Conservation (phyloP, 2,113 vertebrate genomes). For the Sebastes schlegelii region DNA sequence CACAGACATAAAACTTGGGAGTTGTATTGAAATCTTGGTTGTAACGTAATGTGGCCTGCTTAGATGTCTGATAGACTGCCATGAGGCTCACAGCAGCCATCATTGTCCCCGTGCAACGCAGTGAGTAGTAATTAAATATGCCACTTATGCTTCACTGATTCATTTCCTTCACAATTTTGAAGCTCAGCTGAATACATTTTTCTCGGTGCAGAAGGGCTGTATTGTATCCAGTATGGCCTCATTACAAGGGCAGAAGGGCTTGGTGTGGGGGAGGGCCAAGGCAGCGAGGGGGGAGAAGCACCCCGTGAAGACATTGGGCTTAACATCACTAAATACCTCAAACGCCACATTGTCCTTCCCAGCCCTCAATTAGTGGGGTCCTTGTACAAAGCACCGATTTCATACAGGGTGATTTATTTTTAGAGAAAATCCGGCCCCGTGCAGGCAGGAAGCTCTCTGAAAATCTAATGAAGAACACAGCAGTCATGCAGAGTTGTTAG, state of each 20-base stretch:
- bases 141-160: slow-evolving; percentile 92
- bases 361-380: slow-evolving; percentile 69
- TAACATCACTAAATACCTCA: slow-evolving; percentile 79
- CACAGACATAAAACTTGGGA: slow-evolving; percentile 29
- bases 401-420: slow-evolving; percentile 61
- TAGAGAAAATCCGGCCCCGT: slow-evolving; percentile 55
- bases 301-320: slow-evolving; percentile 80
- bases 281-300: slow-evolving; percentile 59
- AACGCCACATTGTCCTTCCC: slow-evolving; percentile 70
- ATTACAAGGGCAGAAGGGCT: slow-evolving; percentile 80
- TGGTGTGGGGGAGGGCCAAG: slow-evolving; percentile 76
- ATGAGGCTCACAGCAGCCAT: slow-evolving; percentile 86
- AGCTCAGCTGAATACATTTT: slow-evolving; percentile 86
- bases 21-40: slow-evolving; percentile 32
- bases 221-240: slow-evolving; percentile 88
- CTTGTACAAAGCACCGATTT: slow-evolving; percentile 55
- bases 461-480: slow-evolving; percentile 66
- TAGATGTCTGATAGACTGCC: slow-evolving; percentile 80
- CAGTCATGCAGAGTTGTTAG: slow-evolving; percentile 63
- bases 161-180: slow-evolving; percentile 90
- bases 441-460: slow-evolving; percentile 63
- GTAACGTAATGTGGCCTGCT: slow-evolving; percentile 29
- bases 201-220: slow-evolving; percentile 86
- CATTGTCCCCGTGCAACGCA: slow-evolving; percentile 89
- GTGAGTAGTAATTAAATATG: slow-evolving; percentile 93